Conservation (phyloP, 1,140 invertebrate genomes). For the Tetramorium parvispinum region DNA sequence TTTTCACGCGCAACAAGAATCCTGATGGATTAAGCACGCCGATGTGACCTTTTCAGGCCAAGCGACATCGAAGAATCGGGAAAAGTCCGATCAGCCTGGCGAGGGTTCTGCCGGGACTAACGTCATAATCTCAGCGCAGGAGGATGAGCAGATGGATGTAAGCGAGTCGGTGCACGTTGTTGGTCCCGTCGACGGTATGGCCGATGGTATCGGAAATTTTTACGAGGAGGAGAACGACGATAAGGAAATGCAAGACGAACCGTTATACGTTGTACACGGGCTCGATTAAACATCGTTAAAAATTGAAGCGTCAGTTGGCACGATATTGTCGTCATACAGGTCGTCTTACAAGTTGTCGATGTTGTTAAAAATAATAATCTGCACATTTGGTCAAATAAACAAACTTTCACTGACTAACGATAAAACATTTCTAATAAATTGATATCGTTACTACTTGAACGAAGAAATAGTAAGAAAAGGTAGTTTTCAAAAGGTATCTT, state of each 20-base stretch:
- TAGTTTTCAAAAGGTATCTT: background rate
- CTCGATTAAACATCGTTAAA: slow-evolving; percentile 29
- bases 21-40: slow-evolving; percentile 5
- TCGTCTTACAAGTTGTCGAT: background rate
- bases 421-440: background rate
- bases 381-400: background rate
- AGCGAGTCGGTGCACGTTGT: slow-evolving; percentile 46
- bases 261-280: slow-evolving; percentile 6
- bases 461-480: background rate
- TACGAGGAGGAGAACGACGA: slow-evolving; percentile 20
- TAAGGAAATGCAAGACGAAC: slow-evolving; percentile 15
- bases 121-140: slow-evolving; percentile 43
- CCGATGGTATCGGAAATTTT: slow-evolving; percentile 63
- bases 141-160: slow-evolving; percentile 12
- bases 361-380: background rate
- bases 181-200: slow-evolving; percentile 61
- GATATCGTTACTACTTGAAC: background rate
- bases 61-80: slow-evolving; percentile 63
- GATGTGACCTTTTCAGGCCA: slow-evolving; percentile 61
- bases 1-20: background rate
- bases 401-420: background rate
- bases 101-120: slow-evolving; percentile 64
- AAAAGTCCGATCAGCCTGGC: slow-evolving; percentile 69
- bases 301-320: slow-evolving; percentile 16
- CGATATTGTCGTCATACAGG: background rate